Evolutionary conservation across 2,888 invertebrate genomes (phyloP), one percentile per base, ranked within the genome.

Genomic region (Tipula helvola): DNA sequence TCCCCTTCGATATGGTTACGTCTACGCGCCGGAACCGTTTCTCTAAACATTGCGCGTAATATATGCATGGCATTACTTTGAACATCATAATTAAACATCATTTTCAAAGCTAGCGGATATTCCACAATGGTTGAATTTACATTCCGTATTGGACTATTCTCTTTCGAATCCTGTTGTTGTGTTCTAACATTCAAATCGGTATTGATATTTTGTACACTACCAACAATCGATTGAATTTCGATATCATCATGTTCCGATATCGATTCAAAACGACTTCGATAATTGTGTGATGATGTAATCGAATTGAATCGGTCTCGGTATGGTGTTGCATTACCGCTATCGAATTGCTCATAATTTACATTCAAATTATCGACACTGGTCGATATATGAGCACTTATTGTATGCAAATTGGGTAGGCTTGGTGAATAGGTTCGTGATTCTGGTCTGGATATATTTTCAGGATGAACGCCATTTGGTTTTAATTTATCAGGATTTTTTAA

Each of bases 81-180:
- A 3, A 96, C 95, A 88, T 96, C 96, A 90, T 97, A 97, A 91
- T 97, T 97, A 89, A 97, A 97, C 96, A 97, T 96, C 95, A 97
- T 96, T 92, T 97, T 97, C 18, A 97, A 92, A 5, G 97, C 97
- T 88, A 97, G 90, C 0, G 95, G 95, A 90, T 93, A 95, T 39
- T 89, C 88, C 10, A 89, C 88, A 8, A 89, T 83, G 3, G 85
- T 42, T 18, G 85, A 85, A 42, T 41, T 42, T 10, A 44, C 44
- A 41, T 39, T 84, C 5, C 2, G 39, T n/a, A 39, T 84, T 39
- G 39, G 39, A n/a, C 84, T 84, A 5, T 39, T 84, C n/a, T 84
- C 84, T 16, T 84, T 84, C 84, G 39, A 84, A n/a, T 39, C 39
- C 8, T 7, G 13, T 28, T 71, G 71, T 10, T 71, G 71, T 71